A percentile compares a stretch with the other conserved stretches of the same genome.
Conservation (phyloP, 2,113 vertebrate species). For the Bothrops jararaca region DNA sequence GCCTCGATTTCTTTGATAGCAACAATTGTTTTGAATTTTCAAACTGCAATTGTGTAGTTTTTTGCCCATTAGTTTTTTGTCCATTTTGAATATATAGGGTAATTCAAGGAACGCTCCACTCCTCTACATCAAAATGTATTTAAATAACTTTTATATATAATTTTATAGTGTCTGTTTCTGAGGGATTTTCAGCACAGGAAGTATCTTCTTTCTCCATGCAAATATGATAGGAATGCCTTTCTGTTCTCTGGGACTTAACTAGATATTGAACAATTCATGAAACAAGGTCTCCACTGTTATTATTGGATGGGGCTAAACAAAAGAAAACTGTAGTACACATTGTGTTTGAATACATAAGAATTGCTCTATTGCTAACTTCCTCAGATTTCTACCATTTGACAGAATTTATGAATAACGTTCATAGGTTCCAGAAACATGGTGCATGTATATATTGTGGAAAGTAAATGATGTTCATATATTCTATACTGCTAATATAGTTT, state of each 20-base stretch:
- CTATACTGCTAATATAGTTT: background rate
- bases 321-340: constrained; percentile 3
- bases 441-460: background rate
- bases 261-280: constrained; percentile 1
- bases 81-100: background rate
- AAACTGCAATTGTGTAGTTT: constrained; percentile 6
- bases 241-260: background rate
- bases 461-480: constrained; percentile 8
- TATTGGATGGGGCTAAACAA: constrained; percentile 30
- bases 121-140: background rate
- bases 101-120: background rate
- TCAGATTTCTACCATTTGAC: background rate
- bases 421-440: constrained; percentile 3
- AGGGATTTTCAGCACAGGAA: background rate
- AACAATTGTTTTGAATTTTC: constrained; percentile 4
- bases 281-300: constrained; percentile 32
- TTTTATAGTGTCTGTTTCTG: constrained; percentile 7
- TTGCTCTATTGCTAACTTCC: background rate
- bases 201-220: background rate
- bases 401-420: background rate
- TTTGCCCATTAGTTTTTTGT: background rate
- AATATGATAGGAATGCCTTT: background rate
- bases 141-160: background rate
- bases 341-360: background rate
- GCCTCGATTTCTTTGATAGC: background rate